Evolutionary conservation across 2,113 vertebrate species (phyloP).

Genomic region (Oryzias woworae): DNA sequence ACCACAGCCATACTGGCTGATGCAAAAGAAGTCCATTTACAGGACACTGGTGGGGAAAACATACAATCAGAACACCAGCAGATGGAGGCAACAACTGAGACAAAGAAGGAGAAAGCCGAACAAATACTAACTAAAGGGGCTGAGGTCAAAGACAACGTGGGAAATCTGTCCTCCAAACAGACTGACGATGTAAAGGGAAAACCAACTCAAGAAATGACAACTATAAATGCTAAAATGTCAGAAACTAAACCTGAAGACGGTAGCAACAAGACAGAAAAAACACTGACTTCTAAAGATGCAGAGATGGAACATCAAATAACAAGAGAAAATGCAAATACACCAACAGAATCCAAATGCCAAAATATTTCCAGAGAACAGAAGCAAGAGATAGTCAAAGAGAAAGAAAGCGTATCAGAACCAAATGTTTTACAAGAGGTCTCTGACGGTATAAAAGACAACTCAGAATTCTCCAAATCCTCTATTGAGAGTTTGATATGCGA

Average conservation of each 20-base stretch:
- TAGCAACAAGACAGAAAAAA: conserved; percentile 3
- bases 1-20: background rate
- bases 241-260: conserved; percentile 5
- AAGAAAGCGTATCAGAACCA: conserved; percentile 7
- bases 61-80: conserved; percentile 10
- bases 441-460: too few relatives aligned
- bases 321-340: background rate
- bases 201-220: conserved; percentile 12
- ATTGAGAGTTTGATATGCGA: background rate
- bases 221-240: background rate
- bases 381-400: background rate
- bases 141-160: background rate
- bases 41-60: conserved; percentile 2
- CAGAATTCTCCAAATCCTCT: background rate
- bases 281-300: background rate
- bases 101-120: conserved; percentile 26
- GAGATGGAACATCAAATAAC: background rate
- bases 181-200: background rate
- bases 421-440: background rate
- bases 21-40: conserved; percentile 5
- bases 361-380: background rate
- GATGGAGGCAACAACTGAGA: background rate
- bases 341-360: conserved; percentile 7
- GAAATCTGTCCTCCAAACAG: conserved; percentile 4
- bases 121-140: conserved; percentile 2